Base-by-base conservation (phyloP, 2,113 vertebrate genomes). In the Terrapene triunguis region DNA sequence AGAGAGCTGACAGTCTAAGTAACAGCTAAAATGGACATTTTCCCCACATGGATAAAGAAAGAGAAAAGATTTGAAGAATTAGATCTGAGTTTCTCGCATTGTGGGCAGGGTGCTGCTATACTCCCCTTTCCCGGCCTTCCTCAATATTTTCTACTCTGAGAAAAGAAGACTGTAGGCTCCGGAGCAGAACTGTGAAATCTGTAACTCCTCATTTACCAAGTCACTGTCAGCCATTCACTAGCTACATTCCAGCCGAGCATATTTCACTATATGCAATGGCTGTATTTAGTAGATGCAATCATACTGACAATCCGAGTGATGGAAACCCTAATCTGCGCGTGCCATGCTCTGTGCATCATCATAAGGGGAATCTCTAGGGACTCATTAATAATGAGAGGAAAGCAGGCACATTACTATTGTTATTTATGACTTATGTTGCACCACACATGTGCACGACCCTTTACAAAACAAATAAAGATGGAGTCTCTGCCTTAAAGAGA, bases 321-420 rank as follows among this genome's bases (percentile, higher is more conserved):
- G 95, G 94, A 97, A 96, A 25, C 42, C 89, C 89, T 94, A 97
- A 96, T 96, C 90, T 94, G 92, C 81, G 85, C 87, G 87, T 94
- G 92, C 87, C 96, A 90, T 91, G 89, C 85, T 91, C 94, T 85
- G 69, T 94, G 93, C 79, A 95, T 95, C 91, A 96, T 79, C 89
- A 87, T 0, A 0, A 95, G 90, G 65, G 90, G 93, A 96, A 87
- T 93, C 93, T 94, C 93, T 84, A 92, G 92, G 85, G 95, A 91
- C 91, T 96, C 0, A 0, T 81, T 96, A 94, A 88, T 96, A 97
- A 97, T 79, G 83, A 93, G 85, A 95, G 47, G 82, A 81, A 96
- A 96, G 50, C 10, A 10, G 27, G 79, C 81, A 87, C 79, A 92
- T 89, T 96, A 91, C 86, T 95, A 83, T n/a, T 59, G 72, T 92